These are phyloP conservation scores for Bubo bubo DNA, from an alignment of 2,113 vertebrate species.

Conservation along the genomic window DNA sequence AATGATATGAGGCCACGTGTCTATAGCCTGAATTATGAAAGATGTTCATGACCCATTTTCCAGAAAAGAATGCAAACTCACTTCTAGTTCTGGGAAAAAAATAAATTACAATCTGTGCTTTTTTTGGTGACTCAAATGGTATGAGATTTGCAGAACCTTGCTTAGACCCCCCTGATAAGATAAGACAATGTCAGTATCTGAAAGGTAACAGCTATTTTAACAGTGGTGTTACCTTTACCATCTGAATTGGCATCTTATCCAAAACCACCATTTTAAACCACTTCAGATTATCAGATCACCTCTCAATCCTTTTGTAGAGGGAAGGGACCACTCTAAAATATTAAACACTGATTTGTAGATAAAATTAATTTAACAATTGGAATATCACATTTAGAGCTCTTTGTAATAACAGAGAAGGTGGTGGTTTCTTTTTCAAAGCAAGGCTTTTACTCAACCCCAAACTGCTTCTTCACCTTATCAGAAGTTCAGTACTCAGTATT, in stretches of 20 bases:
- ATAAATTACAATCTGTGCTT: background rate
- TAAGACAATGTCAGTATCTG: background rate
- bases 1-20: background rate
- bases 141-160: background rate
- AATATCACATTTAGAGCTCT: background rate
- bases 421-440: conserved; percentile 35
- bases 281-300: background rate
- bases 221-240: background rate
- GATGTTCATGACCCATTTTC: background rate
- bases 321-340: background rate
- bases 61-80: background rate
- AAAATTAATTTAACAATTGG: background rate
- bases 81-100: background rate
- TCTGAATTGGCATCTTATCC: background rate
- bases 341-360: background rate
- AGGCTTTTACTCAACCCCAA: background rate
- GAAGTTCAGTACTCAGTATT: background rate
- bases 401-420: background rate
- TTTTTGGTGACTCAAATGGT: background rate
- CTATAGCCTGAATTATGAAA: background rate
- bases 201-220: background rate
- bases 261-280: background rate
- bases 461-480: background rate
- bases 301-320: background rate
- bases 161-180: background rate